Base-by-base conservation (phyloP, 2,888 invertebrate genomes). In the Drosophila leonis region DNA sequence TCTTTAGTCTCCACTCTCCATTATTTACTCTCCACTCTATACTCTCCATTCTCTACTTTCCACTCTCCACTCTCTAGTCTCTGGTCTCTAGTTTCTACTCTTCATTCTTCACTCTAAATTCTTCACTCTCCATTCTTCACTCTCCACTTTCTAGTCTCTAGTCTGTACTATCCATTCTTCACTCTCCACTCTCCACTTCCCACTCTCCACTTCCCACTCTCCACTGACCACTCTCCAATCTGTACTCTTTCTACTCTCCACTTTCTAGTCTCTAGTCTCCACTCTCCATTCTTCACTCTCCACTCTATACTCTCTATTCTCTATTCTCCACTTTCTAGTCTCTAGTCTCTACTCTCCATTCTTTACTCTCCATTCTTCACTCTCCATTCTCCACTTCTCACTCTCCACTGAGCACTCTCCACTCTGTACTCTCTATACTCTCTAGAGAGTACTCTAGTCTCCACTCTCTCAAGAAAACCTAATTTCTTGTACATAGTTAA, bases 391-490 rank as follows among this genome's bases (percentile, higher is more conserved):
- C 29, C 6, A 48, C 29, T 29, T 1, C 12, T 2, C 8, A 6
- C 31, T 31, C n/a, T n/a, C 0, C 10, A 4, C 1, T n/a, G 0
- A n/a, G 1, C 2, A n/a, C 0, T 46, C 8, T 20, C 0, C 18
- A 13, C 20, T 18, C 0, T 31, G 4, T 1, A 35, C 33, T 24
- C 15, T 33, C 0, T 27, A 3, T 3, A 5, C 2, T 35, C 15
- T 52, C 51, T n/a, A n/a, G n/a, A n/a, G n/a, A n/a, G n/a, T n/a
- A n/a, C n/a, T n/a, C n/a, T n/a, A n/a, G n/a, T 2, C 24, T 10
- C 10, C 39, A 31, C 31, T 13, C 8, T 4, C 8, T 51, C 9
- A 7, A 48, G 10, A 10, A 15, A 29, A 29, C n/a, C 49, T 33
- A 31, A 51, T 18, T 33, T 51, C 12, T 37, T 54, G 54, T 12